These are phyloP conservation scores for Melopsittacus undulatus DNA, from an alignment of 2,797 vertebrate species.

Conservation along the genomic window DNA sequence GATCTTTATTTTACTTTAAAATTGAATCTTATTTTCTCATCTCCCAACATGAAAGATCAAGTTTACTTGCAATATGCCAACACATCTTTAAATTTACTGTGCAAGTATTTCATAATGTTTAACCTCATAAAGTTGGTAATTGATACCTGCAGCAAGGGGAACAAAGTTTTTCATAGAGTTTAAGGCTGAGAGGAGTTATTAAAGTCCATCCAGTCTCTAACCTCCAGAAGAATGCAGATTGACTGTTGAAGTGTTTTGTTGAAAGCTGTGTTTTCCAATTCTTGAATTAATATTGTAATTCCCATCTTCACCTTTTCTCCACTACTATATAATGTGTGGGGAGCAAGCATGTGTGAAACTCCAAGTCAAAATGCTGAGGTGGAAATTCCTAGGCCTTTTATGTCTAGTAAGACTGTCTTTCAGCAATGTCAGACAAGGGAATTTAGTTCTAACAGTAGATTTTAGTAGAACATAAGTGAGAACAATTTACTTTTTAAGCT, in stretches of 20 bases:
- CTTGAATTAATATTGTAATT: not conserved
- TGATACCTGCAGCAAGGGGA: not conserved
- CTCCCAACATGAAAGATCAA: not conserved
- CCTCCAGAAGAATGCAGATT: not conserved
- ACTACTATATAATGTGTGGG: fast-evolving
- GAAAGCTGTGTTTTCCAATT: not conserved
- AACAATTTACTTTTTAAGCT: not conserved
- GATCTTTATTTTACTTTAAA: not conserved
- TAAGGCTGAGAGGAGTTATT: not conserved
- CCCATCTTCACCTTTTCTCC: not conserved
- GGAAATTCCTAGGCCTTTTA: not conserved
- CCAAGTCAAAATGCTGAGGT: not conserved
- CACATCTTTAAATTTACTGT: not conserved
- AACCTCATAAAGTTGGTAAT: not conserved
- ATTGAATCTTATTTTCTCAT: not conserved
- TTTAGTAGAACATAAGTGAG: not conserved
- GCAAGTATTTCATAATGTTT: not conserved
- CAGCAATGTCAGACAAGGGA: not conserved
- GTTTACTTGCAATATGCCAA: not conserved
- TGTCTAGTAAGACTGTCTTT: not conserved
- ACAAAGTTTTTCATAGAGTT: not conserved
- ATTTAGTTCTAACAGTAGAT: not conserved
- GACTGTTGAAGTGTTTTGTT: not conserved
- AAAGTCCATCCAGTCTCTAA: not conserved
- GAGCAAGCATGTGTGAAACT: not conserved